Evolutionary conservation across 2,888 invertebrate genomes (phyloP).

Genomic region (Ephialtes manifestator): DNA sequence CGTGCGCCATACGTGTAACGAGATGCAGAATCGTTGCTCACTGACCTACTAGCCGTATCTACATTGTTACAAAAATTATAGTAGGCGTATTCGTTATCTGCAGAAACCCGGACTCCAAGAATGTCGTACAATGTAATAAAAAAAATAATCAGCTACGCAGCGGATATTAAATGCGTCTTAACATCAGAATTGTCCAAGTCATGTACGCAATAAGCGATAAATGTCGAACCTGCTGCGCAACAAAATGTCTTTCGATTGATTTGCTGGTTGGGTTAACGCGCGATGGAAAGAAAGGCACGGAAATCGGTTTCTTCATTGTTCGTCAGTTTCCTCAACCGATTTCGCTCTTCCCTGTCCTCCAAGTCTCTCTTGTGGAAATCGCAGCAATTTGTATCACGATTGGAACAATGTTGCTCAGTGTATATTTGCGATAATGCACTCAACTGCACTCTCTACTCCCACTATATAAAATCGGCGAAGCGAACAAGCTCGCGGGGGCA

Average conservation of each 20-base stretch:
- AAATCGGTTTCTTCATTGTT: slow-evolving; percentile 21
- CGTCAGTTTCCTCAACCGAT: slow-evolving; percentile 1
- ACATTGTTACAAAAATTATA: slow-evolving; percentile 24
- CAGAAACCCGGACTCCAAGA: background rate
- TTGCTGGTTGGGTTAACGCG: background rate
- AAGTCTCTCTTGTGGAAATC: slow-evolving; percentile 48
- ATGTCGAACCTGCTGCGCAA: background rate
- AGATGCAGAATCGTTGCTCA: slow-evolving; percentile 21
- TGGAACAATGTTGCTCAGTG: slow-evolving; percentile 81
- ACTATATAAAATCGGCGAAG: slow-evolving; percentile 61
- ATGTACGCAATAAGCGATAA: slow-evolving; percentile 17
- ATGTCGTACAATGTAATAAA: background rate
- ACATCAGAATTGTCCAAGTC: background rate
- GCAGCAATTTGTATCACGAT: slow-evolving; percentile 82
- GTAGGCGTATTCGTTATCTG: background rate
- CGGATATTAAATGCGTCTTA: background rate
- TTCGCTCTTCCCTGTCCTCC: background rate
- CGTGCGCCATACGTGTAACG: slow-evolving; percentile 23
- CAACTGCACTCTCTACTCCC: slow-evolving; percentile 68
- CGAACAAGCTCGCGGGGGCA: slow-evolving; percentile 63
- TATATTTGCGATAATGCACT: slow-evolving; percentile 79
- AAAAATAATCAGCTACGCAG: background rate
- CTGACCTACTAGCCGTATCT: background rate
- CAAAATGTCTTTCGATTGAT: slow-evolving; percentile 10
- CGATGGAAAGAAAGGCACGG: background rate